Evolutionary conservation across 2,888 invertebrate species (phyloP).

Genomic region (Stenchaetothrips biformis): DNA sequence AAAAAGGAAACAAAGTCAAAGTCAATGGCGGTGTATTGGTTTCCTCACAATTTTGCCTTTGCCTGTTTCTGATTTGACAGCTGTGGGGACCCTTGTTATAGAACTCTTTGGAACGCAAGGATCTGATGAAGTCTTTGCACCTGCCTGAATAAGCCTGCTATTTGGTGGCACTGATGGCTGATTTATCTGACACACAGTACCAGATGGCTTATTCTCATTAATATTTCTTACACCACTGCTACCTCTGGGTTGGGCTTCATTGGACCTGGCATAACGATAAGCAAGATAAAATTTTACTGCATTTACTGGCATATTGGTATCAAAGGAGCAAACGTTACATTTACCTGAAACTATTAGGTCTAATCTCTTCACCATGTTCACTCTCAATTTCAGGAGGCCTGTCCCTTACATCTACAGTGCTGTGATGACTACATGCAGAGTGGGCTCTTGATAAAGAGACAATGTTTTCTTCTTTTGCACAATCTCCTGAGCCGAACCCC

Average conservation of each 20-base stretch:
- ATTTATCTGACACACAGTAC: background rate
- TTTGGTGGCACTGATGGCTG: background rate
- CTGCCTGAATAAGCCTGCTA: background rate
- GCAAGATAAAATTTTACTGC: background rate
- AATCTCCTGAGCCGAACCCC: constrained; percentile 2
- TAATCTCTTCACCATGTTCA: background rate
- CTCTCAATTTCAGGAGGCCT: constrained; percentile 12
- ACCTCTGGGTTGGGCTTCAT: background rate
- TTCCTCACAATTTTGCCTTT: background rate
- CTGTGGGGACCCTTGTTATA: background rate
- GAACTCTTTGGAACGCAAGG: background rate
- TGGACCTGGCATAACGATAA: background rate
- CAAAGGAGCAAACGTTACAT: background rate
- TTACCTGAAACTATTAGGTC: background rate
- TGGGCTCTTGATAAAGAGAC: constrained; percentile 3
- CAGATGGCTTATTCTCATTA: background rate
- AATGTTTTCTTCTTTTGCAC: constrained; percentile 12
- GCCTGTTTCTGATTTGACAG: background rate
- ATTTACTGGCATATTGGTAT: background rate
- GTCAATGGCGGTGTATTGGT: constrained; percentile 1
- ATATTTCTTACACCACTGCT: background rate
- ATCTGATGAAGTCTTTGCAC: background rate
- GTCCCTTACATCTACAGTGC: background rate
- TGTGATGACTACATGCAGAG: background rate
- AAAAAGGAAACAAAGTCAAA: too few relatives aligned